These are phyloP conservation scores for Drosophila yooni DNA, from an alignment of 2,888 invertebrate genomes.

Conservation along the genomic window DNA sequence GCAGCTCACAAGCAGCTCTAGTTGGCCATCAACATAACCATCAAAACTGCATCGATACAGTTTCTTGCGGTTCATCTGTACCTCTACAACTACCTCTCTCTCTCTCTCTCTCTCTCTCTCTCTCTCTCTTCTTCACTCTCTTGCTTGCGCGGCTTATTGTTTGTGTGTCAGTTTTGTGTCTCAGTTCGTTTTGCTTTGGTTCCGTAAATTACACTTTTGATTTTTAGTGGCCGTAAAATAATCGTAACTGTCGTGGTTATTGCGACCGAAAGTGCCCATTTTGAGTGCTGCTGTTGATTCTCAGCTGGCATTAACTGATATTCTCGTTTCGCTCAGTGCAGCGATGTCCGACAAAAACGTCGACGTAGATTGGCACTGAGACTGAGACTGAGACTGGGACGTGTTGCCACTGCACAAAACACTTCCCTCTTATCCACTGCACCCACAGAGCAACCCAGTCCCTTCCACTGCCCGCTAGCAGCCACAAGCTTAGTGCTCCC, in stretches of 20 bases:
- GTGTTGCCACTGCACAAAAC: conserved; percentile 77
- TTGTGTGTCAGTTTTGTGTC: conserved; percentile 37
- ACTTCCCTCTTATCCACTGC: conserved; percentile 43
- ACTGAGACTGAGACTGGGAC: conserved; percentile 45
- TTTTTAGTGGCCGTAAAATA: conserved; percentile 85
- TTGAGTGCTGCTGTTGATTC: conserved; percentile 68
- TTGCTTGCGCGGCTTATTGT: conserved; percentile 9
- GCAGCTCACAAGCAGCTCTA: background rate
- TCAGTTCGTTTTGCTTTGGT: conserved; percentile 67
- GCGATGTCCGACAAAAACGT: conserved; percentile 29
- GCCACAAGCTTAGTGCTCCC: conserved; percentile 28
- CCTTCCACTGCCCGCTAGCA: background rate
- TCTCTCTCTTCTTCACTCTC: background rate
- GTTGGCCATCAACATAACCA: conserved; percentile 13
- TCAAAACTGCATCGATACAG: conserved; percentile 39
- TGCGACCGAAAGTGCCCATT: conserved; percentile 85
- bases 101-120: conserved; percentile 9
- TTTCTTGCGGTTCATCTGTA: conserved; percentile 11
- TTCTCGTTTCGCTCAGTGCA: conserved; percentile 82
- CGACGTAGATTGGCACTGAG: background rate
- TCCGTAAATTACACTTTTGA: conserved; percentile 85
- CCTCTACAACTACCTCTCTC: background rate
- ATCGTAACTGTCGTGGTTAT: conserved; percentile 85
- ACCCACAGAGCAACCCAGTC: conserved; percentile 25
- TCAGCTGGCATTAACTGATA: conserved; percentile 72